A percentile compares a stretch with the other conserved stretches of the same genome.
These are phyloP conservation scores for Bombylius discolor DNA, from an alignment of 2,888 invertebrate genomes.

Conservation along the genomic window DNA sequence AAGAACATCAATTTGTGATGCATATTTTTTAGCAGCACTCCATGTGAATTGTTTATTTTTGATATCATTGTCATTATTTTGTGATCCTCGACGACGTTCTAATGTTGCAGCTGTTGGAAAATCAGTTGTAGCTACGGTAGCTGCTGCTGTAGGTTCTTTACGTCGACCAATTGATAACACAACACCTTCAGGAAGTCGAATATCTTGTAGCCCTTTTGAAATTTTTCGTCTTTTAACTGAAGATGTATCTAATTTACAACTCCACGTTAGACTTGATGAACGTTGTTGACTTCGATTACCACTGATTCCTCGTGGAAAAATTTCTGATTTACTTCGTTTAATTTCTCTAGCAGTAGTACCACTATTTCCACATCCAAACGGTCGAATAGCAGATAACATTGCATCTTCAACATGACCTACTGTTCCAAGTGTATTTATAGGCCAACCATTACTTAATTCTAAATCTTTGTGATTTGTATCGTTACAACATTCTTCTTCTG, in stretches of 20 bases:
- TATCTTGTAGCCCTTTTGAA: slow-evolving; percentile 31
- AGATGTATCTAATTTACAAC: slow-evolving; percentile 53
- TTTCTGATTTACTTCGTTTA: slow-evolving; percentile 53
- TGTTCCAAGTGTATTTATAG: slow-evolving; percentile 23
- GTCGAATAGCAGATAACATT: slow-evolving; percentile 27
- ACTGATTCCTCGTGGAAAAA: slow-evolving; percentile 32
- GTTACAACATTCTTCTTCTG: slow-evolving; percentile 26
- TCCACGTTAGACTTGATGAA: slow-evolving; percentile 55
- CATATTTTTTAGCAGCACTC: slow-evolving; percentile 31
- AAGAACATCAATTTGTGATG: slow-evolving; percentile 11
- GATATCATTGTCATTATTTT: slow-evolving; percentile 10
- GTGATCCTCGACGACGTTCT: slow-evolving; percentile 11
- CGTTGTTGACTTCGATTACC: slow-evolving; percentile 46
- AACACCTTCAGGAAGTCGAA: slow-evolving; percentile 38
- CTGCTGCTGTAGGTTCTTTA: slow-evolving; percentile 20
- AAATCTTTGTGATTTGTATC: slow-evolving; percentile 9
- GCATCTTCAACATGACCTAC: slow-evolving; percentile 29
- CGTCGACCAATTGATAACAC: slow-evolving; percentile 30
- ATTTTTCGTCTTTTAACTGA: slow-evolving; percentile 58
- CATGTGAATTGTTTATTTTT: slow-evolving; percentile 27
- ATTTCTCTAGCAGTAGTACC: slow-evolving; percentile 43
- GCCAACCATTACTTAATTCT: slow-evolving; percentile 9
- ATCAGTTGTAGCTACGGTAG: no score
- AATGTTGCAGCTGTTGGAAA: not conserved
- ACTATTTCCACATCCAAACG: not conserved